A percentile compares a stretch with the other conserved stretches of the same genome.
Conservation (phyloP, 1,140 invertebrate genomes). For the Pseudoatta argentina region DNA sequence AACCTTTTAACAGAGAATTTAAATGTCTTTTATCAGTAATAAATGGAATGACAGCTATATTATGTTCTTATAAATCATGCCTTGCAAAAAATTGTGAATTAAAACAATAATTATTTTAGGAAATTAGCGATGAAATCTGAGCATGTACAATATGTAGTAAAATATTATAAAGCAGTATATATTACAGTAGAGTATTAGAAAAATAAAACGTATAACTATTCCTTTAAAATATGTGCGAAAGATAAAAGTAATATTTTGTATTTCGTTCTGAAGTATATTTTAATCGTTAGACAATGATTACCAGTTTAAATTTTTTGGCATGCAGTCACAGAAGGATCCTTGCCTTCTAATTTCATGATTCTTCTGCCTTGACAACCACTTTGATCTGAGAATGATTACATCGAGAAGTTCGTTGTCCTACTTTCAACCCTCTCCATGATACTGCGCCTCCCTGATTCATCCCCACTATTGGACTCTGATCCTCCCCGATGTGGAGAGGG, state of each 20-base stretch:
- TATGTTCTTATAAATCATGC: neutral
- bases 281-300: neutral
- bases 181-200: neutral
- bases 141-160: neutral
- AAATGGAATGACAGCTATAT: neutral
- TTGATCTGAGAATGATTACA: slow-evolving; percentile 69
- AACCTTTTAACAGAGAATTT: neutral
- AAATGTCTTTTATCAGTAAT: neutral
- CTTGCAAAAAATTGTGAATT: neutral
- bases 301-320: neutral
- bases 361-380: slow-evolving; percentile 42
- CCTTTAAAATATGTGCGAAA: neutral
- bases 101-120: neutral
- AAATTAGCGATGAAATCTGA: neutral
- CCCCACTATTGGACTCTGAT: slow-evolving; percentile 39
- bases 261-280: neutral
- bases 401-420: slow-evolving; percentile 76
- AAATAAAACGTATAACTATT: neutral
- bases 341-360: slow-evolving; percentile 43
- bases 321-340: neutral
- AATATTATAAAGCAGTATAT: neutral
- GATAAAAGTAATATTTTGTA: neutral
- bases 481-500: slow-evolving; percentile 54
- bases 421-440: slow-evolving; percentile 74
- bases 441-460: slow-evolving; percentile 40